Evolutionary conservation across 64 coral and sea anemone species (phyloP), one percentile per base, ranked within the genome.

Genomic region (Montipora foliosa): DNA sequence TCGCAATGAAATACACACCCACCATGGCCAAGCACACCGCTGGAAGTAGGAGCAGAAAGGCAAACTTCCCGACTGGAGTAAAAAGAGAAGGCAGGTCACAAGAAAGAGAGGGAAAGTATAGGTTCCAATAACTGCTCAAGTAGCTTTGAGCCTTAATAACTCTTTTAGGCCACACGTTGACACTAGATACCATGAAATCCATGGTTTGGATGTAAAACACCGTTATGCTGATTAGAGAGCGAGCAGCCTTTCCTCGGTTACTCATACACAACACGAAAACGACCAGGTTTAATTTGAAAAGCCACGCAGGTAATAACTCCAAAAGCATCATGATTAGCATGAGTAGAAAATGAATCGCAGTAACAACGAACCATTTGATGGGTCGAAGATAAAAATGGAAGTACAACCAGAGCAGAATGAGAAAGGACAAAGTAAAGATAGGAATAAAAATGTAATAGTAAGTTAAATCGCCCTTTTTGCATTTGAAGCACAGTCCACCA

Each of bases 61-160:
- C 48, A 87, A 95, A 86, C 64, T 80, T 90, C 17, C 94, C 94
- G 6, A 87, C 55, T 14, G 94, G 94, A 21, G 53, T 91, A 71
- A 95, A 95, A 13, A 95, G 88, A 59, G 78, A 46, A 15, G 94
- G 81, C 20, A 95, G 7, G 5, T 91, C 89, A 50, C 94, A 95
- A 0, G 89, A 90, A 79, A 95, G 75, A n/a, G 81, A 90, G 4
- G 94, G 53, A 87, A 95, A 91, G 15, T 85, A 82, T 10, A 95
- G 50, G 50, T 95, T 95, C 81, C 89, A 95, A 45, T 80, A 84
- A 47, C 88, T 95, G 70, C 94, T 95, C 12, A 95, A 70, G 94
- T 91, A 91, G 61, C 48, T 89, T 46, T 95, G 94, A 29, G 88
- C 25, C 25, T 25, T 25, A 25, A 25, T 25, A 25, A 25, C 25